Conservation (phyloP, 2,113 vertebrate species). For the Zosterops lateralis region DNA sequence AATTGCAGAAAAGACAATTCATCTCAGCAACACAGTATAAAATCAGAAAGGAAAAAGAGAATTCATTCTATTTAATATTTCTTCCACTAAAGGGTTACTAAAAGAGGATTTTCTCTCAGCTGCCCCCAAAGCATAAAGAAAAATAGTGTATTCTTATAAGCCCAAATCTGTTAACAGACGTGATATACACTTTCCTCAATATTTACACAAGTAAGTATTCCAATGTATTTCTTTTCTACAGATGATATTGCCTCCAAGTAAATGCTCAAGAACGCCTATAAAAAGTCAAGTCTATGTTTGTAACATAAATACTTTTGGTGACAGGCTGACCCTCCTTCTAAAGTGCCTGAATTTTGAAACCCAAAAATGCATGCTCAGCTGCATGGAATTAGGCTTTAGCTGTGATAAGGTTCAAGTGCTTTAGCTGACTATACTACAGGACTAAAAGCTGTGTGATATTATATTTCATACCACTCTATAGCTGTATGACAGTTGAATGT, state of each 20-base stretch:
- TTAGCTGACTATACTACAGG: neutral
- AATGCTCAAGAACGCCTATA: neutral
- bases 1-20: neutral
- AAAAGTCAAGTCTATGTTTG: neutral
- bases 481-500: neutral
- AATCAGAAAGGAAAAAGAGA: neutral
- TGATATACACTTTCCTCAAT: neutral
- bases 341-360: neutral
- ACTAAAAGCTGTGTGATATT: neutral
- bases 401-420: neutral
- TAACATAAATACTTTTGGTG: neutral
- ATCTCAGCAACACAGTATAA: neutral
- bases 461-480: neutral
- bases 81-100: neutral
- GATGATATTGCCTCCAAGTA: neutral
- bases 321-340: neutral
- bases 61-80: neutral
- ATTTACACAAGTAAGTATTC: neutral
- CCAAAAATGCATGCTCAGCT: fast-evolving
- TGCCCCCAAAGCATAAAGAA: neutral
- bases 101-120: neutral
- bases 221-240: neutral
- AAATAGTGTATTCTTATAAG: neutral
- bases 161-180: neutral
- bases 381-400: neutral